A percentile compares a stretch with the other conserved stretches of the same genome.
Evolutionary conservation across 2,888 invertebrate species (phyloP).

Genomic region (Ornithoptera alexandrae): DNA sequence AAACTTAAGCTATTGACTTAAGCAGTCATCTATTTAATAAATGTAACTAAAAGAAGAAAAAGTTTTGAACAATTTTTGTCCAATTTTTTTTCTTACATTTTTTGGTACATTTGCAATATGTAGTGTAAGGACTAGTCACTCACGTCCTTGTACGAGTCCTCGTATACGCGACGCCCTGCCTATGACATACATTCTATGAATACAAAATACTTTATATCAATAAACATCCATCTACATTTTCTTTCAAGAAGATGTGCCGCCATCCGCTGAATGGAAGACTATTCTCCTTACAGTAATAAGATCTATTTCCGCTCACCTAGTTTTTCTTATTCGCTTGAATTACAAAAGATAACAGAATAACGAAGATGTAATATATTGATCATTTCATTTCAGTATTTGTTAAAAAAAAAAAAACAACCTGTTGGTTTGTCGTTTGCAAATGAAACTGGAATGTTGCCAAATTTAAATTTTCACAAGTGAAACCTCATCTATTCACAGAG

Average conservation of each 20-base stretch:
- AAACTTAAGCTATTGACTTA: too few species aligned
- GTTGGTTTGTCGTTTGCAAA: background rate
- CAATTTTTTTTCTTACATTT: too few species aligned
- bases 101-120: too few species aligned
- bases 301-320: background rate
- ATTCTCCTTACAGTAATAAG: background rate
- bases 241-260: background rate
- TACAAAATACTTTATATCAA: background rate
- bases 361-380: background rate
- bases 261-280: background rate
- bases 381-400: background rate
- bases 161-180: background rate
- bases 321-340: background rate
- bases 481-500: slow-evolving; percentile 3
- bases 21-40: too few species aligned
- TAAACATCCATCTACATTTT: slow-evolving; percentile 2
- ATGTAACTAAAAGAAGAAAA: too few species aligned
- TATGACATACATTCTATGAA: background rate
- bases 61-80: too few species aligned
- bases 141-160: background rate
- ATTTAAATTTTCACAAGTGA: slow-evolving; percentile 12
- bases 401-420: background rate
- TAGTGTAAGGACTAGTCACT: background rate
- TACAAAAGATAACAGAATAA: background rate
- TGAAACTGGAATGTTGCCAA: slow-evolving; percentile 12